Evolutionary conservation across 2,113 vertebrate genomes (phyloP).

Genomic region (Meleagris gallopavo): DNA sequence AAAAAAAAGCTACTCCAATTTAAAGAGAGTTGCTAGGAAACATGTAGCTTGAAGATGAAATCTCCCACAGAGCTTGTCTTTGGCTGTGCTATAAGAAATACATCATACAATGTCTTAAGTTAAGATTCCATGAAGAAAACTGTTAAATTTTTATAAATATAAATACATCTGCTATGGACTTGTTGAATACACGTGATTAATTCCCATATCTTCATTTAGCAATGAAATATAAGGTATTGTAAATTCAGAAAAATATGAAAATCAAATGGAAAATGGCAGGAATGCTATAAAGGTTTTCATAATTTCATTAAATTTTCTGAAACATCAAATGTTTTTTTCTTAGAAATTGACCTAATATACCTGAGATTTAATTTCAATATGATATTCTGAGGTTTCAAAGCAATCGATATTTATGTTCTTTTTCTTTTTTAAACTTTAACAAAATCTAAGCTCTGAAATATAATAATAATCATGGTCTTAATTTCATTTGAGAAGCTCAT

Average conservation of each 20-base stretch:
- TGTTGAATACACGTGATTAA: not conserved
- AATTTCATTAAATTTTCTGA: not conserved
- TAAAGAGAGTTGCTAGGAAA: conserved; percentile 91
- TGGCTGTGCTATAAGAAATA: conserved; percentile 67
- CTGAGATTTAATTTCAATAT: not conserved
- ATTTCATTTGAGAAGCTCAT: not conserved
- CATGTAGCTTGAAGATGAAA: conserved; percentile 77
- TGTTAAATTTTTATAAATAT: conserved; percentile 18
- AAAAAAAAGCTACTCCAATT: conserved; percentile 75
- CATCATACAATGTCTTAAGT: conserved; percentile 33
- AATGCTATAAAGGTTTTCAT: not conserved
- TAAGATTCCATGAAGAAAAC: conserved; percentile 48
- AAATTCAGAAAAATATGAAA: not conserved
- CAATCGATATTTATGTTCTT: not conserved
- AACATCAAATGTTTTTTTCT: not conserved
- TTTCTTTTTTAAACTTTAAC: not conserved
- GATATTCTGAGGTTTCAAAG: not conserved
- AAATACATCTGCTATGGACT: conserved; percentile 13
- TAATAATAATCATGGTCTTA: not conserved
- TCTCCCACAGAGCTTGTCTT: conserved; percentile 71
- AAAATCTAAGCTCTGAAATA: not conserved
- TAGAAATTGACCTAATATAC: not conserved
- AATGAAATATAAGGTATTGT: not conserved
- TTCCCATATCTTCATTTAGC: not conserved
- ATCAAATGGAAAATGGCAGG: not conserved